A percentile compares a stretch with the other conserved stretches of the same genome.
These are phyloP conservation scores for Lathronympha strigana DNA, from an alignment of 2,888 invertebrate genomes.

Conservation along the genomic window DNA sequence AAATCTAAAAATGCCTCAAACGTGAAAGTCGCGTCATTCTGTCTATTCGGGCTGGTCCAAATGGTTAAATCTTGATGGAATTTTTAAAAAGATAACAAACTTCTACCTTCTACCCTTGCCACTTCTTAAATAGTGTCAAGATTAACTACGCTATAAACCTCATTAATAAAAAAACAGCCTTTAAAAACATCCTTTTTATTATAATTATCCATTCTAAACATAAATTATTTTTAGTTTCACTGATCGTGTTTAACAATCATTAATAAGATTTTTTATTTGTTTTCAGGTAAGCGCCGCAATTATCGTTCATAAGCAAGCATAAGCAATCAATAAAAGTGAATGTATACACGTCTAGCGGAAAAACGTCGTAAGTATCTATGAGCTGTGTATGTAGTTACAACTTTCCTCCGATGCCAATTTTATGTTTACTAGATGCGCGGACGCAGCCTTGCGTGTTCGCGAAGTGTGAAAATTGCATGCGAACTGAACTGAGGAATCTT, in stretches of 20 bases:
- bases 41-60: too few species aligned
- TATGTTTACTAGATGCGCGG: slow-evolving; percentile 2
- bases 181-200: too few species aligned
- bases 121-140: background rate
- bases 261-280: slow-evolving; percentile 22
- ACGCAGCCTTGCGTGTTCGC: slow-evolving; percentile 28
- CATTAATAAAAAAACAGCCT: too few species aligned
- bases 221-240: background rate
- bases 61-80: too few species aligned
- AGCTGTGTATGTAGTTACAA: background rate
- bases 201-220: background rate
- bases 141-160: too few species aligned
- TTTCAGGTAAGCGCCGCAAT: slow-evolving; percentile 36
- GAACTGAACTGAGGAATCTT: background rate
- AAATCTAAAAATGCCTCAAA: too few species aligned
- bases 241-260: background rate
- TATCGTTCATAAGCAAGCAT: slow-evolving; percentile 19
- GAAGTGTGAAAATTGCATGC: slow-evolving; percentile 30
- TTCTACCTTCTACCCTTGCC: too few species aligned
- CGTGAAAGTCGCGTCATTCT: too few species aligned
- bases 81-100: too few species aligned
- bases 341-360: background rate
- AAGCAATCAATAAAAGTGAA: slow-evolving; percentile 20
- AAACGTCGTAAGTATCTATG: slow-evolving; percentile 10
- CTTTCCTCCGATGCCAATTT: slow-evolving; percentile 10